phyloP scores from a whole-genome alignment of 2,888 invertebrate species.

The Pandemis cinnamomeana region DNA sequence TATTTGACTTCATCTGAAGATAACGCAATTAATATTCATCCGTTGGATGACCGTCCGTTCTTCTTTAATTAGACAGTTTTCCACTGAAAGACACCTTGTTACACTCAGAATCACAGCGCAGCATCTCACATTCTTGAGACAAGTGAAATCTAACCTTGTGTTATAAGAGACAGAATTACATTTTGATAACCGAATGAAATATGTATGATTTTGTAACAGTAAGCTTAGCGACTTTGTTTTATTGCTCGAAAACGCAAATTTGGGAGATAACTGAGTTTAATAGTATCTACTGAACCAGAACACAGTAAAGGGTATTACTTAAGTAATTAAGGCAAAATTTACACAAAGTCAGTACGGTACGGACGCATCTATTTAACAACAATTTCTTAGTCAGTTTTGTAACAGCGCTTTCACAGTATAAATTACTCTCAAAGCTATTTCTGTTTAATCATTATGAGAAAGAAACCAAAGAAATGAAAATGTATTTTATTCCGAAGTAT shows the following conservation, averaged over 20 bases:
- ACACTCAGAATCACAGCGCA: background rate
- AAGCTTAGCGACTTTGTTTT: constrained; percentile 1
- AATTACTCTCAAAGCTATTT: background rate
- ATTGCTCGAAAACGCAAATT: constrained; percentile 11
- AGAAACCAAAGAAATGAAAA: constrained; percentile 1
- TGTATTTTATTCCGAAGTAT: background rate
- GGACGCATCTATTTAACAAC: background rate
- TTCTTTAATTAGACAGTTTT: constrained; percentile 29
- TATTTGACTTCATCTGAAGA: constrained; percentile 65
- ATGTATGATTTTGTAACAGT: background rate
- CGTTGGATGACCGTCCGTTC: constrained; percentile 53
- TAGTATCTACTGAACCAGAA: background rate
- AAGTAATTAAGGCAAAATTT: background rate
- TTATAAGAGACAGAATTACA: background rate
- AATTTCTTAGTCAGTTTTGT: background rate
- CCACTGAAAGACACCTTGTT: constrained; percentile 13
- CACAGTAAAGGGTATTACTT: background rate
- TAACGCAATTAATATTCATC: constrained; percentile 70
- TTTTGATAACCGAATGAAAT: background rate
- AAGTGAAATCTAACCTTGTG: background rate
- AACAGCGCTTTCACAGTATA: background rate
- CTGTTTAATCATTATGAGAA: background rate
- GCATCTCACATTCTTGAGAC: background rate
- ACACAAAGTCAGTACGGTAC: background rate
- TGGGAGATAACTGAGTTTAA: background rate